Conservation (phyloP, 2,888 invertebrate genomes). For the Drosophila anomalata region DNA sequence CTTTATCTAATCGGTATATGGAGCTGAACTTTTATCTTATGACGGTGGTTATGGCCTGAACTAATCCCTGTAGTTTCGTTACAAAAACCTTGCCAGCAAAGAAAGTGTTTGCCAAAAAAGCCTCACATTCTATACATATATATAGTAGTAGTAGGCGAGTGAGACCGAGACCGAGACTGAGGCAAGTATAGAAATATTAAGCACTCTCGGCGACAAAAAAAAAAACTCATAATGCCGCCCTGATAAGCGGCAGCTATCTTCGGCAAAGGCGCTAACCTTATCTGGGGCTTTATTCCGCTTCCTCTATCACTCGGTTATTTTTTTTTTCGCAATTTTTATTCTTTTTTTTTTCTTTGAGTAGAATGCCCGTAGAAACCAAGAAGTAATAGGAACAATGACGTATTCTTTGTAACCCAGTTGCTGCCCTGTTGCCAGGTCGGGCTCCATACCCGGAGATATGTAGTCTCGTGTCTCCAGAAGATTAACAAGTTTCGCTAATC, state of each 20-base stretch:
- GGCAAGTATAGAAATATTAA: conserved; percentile 44
- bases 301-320: background rate
- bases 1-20: conserved; percentile 1
- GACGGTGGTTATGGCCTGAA: background rate
- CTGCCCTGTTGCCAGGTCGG: conserved; percentile 28
- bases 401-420: conserved; percentile 18
- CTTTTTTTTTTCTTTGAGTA: conserved; percentile 4
- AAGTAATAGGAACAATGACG: conserved; percentile 27
- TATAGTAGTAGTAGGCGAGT: background rate
- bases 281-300: conserved; percentile 39
- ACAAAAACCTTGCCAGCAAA: background rate
- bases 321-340: background rate
- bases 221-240: conserved; percentile 57
- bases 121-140: background rate
- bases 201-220: conserved; percentile 53
- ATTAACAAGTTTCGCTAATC: conserved; percentile 13
- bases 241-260: conserved; percentile 63
- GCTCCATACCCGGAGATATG: too few species aligned
- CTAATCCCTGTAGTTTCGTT: background rate
- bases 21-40: background rate
- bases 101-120: background rate
- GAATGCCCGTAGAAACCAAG: conserved; percentile 30
- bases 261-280: conserved; percentile 50
- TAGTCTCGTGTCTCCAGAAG: background rate
- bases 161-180: background rate